A percentile compares a stretch with the other conserved stretches of the same genome.
phyloP scores from a whole-genome alignment of 2,888 invertebrate species.

The Caenorhabditis plicata region DNA sequence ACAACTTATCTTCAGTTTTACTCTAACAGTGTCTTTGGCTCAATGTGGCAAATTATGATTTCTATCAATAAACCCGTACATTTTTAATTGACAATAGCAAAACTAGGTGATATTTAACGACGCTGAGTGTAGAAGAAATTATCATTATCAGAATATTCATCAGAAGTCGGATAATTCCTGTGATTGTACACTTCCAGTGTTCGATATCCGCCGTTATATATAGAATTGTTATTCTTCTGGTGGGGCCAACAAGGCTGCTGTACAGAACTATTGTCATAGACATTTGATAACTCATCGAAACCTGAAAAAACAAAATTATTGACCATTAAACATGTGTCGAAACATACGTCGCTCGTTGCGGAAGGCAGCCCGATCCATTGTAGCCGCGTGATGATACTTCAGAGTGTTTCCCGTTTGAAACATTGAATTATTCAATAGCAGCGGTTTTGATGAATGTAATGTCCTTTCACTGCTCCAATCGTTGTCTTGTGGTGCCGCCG shows the following conservation, averaged over 20 bases:
- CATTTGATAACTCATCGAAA: slow-evolving; percentile 37
- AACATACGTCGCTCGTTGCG: slow-evolving; percentile 31
- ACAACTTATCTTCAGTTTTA: too few relatives aligned
- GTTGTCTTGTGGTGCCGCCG: slow-evolving; percentile 44
- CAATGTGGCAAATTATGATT: too few relatives aligned
- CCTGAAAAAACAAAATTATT: slow-evolving; percentile 18
- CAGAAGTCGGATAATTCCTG: slow-evolving; percentile 28
- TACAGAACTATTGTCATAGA: slow-evolving; percentile 38
- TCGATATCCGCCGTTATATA: slow-evolving; percentile 34
- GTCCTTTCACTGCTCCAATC: slow-evolving; percentile 31
- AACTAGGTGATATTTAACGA: too few relatives aligned
- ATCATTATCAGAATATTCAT: slow-evolving; percentile 35
- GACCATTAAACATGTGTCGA: neutral
- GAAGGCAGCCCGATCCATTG: slow-evolving; percentile 32
- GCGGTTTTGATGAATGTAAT: slow-evolving; percentile 33
- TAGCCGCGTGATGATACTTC: slow-evolving; percentile 33
- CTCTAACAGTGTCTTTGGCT: too few relatives aligned
- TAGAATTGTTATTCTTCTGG: slow-evolving; percentile 31
- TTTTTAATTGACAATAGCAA: too few relatives aligned
- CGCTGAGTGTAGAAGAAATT: slow-evolving; percentile 25
- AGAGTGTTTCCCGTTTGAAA: slow-evolving; percentile 26
- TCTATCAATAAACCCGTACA: too few relatives aligned
- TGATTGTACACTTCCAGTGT: slow-evolving; percentile 37
- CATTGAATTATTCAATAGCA: slow-evolving; percentile 43
- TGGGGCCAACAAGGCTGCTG: slow-evolving; percentile 33